Percentiles rank a stretch among this genome's conserved stretches.
Evolutionary conservation across 2,888 invertebrate species (phyloP).

Genomic region (Latrodectus hesperus): DNA sequence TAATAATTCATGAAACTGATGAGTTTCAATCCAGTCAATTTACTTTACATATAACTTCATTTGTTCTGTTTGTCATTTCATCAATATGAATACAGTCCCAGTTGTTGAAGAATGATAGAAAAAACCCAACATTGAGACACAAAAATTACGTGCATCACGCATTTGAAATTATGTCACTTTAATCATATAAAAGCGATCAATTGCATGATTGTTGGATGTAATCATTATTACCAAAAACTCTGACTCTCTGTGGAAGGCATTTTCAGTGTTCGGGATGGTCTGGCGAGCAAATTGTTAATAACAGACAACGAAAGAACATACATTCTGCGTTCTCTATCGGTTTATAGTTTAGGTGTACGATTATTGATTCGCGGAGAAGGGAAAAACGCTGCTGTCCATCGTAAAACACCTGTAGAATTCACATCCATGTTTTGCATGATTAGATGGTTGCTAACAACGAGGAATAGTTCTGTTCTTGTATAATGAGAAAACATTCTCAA

Average conservation of each 20-base stretch:
- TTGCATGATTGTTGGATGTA: slow-evolving; percentile 2
- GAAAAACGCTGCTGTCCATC: background rate
- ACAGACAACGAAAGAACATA: slow-evolving; percentile 28
- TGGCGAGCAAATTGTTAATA: slow-evolving; percentile 48
- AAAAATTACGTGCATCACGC: slow-evolving; percentile 1
- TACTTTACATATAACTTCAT: no score
- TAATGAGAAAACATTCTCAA: no score
- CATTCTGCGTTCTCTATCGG: slow-evolving; percentile 13
- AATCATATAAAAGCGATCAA: slow-evolving; percentile 11
- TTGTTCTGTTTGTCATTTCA: background rate
- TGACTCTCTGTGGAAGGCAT: background rate
- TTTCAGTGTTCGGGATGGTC: background rate
- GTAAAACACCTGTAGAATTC: slow-evolving; percentile 36
- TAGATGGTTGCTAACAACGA: slow-evolving; percentile 27
- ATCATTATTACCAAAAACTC: background rate
- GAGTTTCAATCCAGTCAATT: no score
- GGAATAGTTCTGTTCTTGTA: background rate
- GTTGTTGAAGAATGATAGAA: background rate
- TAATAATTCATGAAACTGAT: no score
- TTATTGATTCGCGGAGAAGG: slow-evolving; percentile 38
- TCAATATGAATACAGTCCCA: background rate
- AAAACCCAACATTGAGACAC: background rate
- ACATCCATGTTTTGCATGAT: slow-evolving; percentile 31
- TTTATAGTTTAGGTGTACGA: slow-evolving; percentile 15
- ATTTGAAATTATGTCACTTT: slow-evolving; percentile 12